Base-by-base conservation (phyloP, 92 coral and sea anemone genomes). In the Zoanthus sansibaricus region DNA sequence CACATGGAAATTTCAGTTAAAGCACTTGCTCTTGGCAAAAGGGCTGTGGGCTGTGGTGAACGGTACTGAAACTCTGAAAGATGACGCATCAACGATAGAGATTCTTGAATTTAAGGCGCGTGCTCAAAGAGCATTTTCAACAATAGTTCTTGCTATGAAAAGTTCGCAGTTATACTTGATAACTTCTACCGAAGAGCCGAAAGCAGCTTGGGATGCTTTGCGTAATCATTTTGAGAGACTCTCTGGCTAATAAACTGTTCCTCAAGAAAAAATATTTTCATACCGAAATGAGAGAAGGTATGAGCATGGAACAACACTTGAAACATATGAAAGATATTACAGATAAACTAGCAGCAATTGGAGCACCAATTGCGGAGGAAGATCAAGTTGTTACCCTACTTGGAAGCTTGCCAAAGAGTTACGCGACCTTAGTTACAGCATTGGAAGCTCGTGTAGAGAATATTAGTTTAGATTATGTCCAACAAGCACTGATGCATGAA, bases 391-490 rank as follows among this genome's bases (percentile, higher is more conserved):
- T 92, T 56, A 82, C 92, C 77, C 75, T 92, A 78, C 68, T 86
- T 72, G 78, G 88, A 78, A 91, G 89, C 79, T 83, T 89, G 44
- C 86, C 87, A 83, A 83, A 79, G 79, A 72, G 88, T 85, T 92
- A 86, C 71, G 87, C 82, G 78, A 86, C 91, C 74, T 80, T 92
- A 59, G 92, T 92, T 42, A 89, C 89, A 66, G 92, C 94, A 64
- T 71, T 89, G 15, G 89, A 82, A 77, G 88, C 88, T 76, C 73
- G 84, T 64, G 73, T 72, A 76, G 90, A 91, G 86, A 86, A 75
- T 33, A 72, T 91, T 76, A 88, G 62, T 72, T 25, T 88, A 21
- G 84, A 73, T 86, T 86, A 71, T 88, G 86, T 88, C 58, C 94
- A 83, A 59, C 93, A 88, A 88, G 62, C 94, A 37, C 87, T 91